Base-by-base conservation (phyloP, 1,140 invertebrate genomes). In the Ptiloglossa arizonensis region DNA sequence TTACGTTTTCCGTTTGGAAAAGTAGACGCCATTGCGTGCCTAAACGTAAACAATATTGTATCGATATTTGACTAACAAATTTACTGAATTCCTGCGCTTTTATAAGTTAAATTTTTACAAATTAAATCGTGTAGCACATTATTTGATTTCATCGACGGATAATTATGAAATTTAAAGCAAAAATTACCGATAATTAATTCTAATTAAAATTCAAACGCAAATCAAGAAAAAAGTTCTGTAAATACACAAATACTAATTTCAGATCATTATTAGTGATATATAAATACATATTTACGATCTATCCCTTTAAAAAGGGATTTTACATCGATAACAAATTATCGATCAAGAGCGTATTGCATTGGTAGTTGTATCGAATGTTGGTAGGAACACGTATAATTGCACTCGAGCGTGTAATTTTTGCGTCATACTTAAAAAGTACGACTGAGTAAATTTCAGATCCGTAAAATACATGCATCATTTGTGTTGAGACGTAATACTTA, bases 21-120 rank as follows among this genome's bases (percentile, higher is more conserved):
- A 74, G 57, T 32, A 74, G 62, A 74, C 71, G 71, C 71, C 71
- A 74, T 74, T 66, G 60, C 41, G 5, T 0, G 24, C 41, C 15
- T 72, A 17, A 66, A 54, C 9, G 24, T 66, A 66, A 74, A 66
- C n/a, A 64, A 56, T 56, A 44, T 44, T 44, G 56, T 22, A 44
- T 32, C 44, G 54, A 70, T 29, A 11, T 59, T n/a, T 1, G 41
- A 22, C 11, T 3, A 1, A 5, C 0, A 32, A 46, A 46, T 22
- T 46, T 44, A 32, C 15, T 9, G 32, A 68, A 54, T 68, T 68
- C 17, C 9, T 24, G 15, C 29, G 29, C 32, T 41, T 54, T 74
- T 44, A 3, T 13, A 0, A 17, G 17, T 50, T 17, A 1, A 22
- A 54, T 2, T 52, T 24, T 29, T 29, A 15, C 6, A 1, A n/a